These are phyloP conservation scores for Leucopsar rothschildi DNA, from an alignment of 2,113 vertebrate species.

Conservation along the genomic window DNA sequence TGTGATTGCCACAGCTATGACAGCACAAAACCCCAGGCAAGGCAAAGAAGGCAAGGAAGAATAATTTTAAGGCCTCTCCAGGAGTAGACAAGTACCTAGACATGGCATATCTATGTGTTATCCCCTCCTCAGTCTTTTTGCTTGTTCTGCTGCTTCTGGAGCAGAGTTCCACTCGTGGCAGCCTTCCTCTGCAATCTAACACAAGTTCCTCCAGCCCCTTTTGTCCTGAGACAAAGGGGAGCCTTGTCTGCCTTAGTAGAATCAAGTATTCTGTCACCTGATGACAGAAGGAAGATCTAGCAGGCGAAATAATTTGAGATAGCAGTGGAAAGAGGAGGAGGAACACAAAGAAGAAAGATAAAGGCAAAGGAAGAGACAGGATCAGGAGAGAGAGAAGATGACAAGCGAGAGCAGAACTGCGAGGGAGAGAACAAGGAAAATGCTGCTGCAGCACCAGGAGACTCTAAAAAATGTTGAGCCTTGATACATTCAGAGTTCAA, in stretches of 20 bases:
- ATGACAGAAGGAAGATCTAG: background rate
- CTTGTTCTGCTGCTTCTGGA: background rate
- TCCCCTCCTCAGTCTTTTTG: background rate
- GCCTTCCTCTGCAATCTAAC: background rate
- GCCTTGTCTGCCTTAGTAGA: background rate
- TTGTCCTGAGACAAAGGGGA: background rate
- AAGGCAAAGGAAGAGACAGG: background rate
- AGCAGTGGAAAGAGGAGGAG: background rate
- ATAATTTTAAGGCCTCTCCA: background rate
- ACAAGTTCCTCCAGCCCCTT: background rate
- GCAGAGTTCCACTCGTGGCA: background rate
- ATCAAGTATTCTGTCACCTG: background rate
- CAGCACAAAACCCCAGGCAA: background rate
- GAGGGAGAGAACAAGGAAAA: background rate
- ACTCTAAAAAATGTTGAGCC: background rate
- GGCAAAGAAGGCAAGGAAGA: background rate
- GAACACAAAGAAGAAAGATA: background rate
- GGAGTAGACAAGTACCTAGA: background rate
- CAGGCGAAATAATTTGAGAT: background rate
- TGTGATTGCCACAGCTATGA: background rate
- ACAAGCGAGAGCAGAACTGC: background rate
- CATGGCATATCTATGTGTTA: background rate
- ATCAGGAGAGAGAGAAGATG: conserved; percentile 1
- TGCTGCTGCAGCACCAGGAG: background rate
- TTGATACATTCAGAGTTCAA: background rate